Evolutionary conservation across 2,888 invertebrate species (phyloP), one percentile per base, ranked within the genome.

Genomic region (Scrobipalpa costella): DNA sequence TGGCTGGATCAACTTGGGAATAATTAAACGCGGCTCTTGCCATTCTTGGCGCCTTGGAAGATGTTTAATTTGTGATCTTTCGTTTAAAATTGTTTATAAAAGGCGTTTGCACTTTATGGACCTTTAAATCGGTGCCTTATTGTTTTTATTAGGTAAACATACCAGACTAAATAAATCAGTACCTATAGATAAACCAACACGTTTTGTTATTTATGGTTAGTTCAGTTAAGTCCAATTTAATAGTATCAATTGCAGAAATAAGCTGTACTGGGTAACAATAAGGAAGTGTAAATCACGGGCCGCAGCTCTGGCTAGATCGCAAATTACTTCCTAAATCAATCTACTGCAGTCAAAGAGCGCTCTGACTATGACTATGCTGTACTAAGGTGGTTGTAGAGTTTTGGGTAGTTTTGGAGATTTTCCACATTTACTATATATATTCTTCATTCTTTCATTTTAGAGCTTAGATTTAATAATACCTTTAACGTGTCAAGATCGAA

Each of bases 281-380:
- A 55, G 34, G 55, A 55, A 55, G 34, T 55, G 55, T 34, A 34
- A 55, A 15, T 55, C 55, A 15, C 15, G 9, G 13, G 50, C 19
- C 19, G 7, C 21, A 52, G 40, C 36, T 34, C 6, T 36, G 17
- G n/a, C 13, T 13, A 8, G 60, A 40, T 27, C 40, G 21, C 21
- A 58, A 58, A 58, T 40, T 58, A 33, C 15, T 55, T 55, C 55
- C 40, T 38, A 58, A 58, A 38, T 17, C 15, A 36, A 58, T 38
- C 38, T 58, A 19, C 17, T 11, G 13, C 34, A 44, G n/a, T 57
- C 19, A 9, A 19, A 17, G 49, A 9, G 9, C 49, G 15, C 33
- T 11, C 47, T 47, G n/a, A n/a, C 47, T 47, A 47, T 47, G n/a
- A 11, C 27, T 33, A 33, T n/a, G 3, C 2, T 50, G 8, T 50